Base-by-base conservation (phyloP, 2,797 vertebrate genomes). In the Sardinella longiceps region DNA sequence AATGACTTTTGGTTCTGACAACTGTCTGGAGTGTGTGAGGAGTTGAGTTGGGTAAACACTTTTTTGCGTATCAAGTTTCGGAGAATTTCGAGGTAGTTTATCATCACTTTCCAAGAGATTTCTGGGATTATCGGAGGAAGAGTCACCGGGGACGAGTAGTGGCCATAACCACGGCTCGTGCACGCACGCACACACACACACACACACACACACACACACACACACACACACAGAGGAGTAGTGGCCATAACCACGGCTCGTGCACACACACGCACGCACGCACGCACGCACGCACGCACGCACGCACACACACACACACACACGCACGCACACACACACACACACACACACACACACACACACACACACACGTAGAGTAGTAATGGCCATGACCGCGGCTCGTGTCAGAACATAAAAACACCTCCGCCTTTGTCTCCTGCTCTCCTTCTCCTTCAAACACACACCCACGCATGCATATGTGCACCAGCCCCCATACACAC, bases 311-410 rank as follows among this genome's bases (percentile, higher is more conserved):
- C 20, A 60, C 56, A 48, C 48, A 60, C 81, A 11, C 50, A 45
- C 85, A 81, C 63, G 66, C 39, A 37, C 23, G 58, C 50, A n/a
- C 28, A 37, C 56, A 37, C 37, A 83, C 85, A 63, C 81, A 45
- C 51, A 58, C 20, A 25, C 83, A 39, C 70, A 80, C 83, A 60
- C n/a, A 84, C 56, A 80, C 48, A 37, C 12, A 43, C 33, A 37
- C 60, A 43, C 60, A 50, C 18, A 43, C 18, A 46, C 56, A 58
- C 56, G n/a, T n/a, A n/a, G n/a, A n/a, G n/a, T n/a, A n/a, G n/a
- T n/a, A n/a, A n/a, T n/a, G 43, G 43, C 4, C 43, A 43, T 2
- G 12, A 48, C 4, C 12, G 46, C 12, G 46, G 46, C 46, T 48
- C 46, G 46, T 48, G 46, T 48, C 46, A 10, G 46, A 48, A 48